Evolutionary conservation across 30 jellyfish, hydroid and myxozoan species (phyloP), one percentile per base, ranked within the genome.

Genomic region (Aurelia coerulea): DNA sequence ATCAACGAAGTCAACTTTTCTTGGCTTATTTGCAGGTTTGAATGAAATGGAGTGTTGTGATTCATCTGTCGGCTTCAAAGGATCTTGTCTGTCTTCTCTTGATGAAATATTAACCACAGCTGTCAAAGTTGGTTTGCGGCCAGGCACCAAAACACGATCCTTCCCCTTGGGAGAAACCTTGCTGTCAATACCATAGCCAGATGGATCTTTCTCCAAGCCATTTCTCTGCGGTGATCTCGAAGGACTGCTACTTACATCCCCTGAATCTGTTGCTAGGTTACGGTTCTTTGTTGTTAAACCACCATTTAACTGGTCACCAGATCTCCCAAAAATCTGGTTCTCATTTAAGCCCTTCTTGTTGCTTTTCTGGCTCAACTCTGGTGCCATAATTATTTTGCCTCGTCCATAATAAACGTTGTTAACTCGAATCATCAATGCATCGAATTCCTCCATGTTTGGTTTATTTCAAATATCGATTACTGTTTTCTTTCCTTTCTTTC

Each of bases 351-450:
- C 62, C 70, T 60, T 29, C 54, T 64, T 65, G 87, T 12, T 60
- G 3, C 23, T 34, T 35, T 37, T 76, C 33, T 17, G 70, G 68
- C 70, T 53, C 58, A 46, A 15, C 39, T 79, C 89, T 37, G 89
- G 80, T 2, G 89, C 51, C 81, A 63, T 79, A 3, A 63, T 67
- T 71, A 84, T 69, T 54, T 65, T 84, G 13, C 88, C 93, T 74
- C 93, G 80, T 23, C 83, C 82, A 52, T 84, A 66, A 51, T 84
- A 73, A 10, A 74, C 49, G 32, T 74, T 84, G 59, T 84, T 84
- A 3, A 84, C 88, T 15, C 93, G 81, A 42, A 66, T 74, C 82
- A 84, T 63, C 23, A 84, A 53, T 19, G 81, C 83, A 60, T 84
- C 88, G 64, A 73, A 84, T 19, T 84, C 88, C 42, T 84, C 93